Evolutionary conservation across 2,888 invertebrate species (phyloP).

Genomic region (Apotomis betuletana): DNA sequence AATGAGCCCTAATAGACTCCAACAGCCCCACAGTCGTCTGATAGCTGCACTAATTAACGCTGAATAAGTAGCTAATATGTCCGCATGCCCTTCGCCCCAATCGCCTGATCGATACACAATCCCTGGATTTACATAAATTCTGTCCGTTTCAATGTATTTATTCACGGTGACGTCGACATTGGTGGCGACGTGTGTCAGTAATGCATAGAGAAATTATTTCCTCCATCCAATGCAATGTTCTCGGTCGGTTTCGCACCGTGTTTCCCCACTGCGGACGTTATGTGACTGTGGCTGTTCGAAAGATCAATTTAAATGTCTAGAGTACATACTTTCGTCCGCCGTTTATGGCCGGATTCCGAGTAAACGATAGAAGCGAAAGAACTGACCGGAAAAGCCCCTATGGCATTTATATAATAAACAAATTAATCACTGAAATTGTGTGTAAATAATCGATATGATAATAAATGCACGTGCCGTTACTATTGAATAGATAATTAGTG

Average conservation of each 20-base stretch:
- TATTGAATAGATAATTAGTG: constrained; percentile 26
- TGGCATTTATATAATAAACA: background rate
- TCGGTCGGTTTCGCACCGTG: constrained; percentile 26
- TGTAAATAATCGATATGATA: constrained; percentile 29
- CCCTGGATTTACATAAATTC: constrained; percentile 35
- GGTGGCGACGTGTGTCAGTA: constrained; percentile 18
- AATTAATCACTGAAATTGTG: constrained; percentile 7
- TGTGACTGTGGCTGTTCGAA: constrained; percentile 30
- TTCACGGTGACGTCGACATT: constrained; percentile 10
- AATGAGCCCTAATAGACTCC: constrained; percentile 34
- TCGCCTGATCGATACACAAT: constrained; percentile 30
- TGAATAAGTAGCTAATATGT: constrained; percentile 39
- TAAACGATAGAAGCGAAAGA: background rate
- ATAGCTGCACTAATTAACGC: constrained; percentile 43
- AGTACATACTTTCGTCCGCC: constrained; percentile 7
- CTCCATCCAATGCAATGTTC: constrained; percentile 29
- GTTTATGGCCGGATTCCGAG: background rate
- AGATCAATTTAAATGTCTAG: constrained; percentile 26
- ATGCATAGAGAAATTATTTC: constrained; percentile 29
- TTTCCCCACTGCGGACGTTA: constrained; percentile 37
- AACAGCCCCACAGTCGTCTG: constrained; percentile 25
- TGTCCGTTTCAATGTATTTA: constrained; percentile 17
- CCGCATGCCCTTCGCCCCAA: constrained; percentile 33
- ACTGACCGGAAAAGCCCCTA: constrained; percentile 5
- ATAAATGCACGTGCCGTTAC: constrained; percentile 26